Evolutionary conservation across 23 tunicate species (phyloP).

Genomic region (Diplosoma virens): DNA sequence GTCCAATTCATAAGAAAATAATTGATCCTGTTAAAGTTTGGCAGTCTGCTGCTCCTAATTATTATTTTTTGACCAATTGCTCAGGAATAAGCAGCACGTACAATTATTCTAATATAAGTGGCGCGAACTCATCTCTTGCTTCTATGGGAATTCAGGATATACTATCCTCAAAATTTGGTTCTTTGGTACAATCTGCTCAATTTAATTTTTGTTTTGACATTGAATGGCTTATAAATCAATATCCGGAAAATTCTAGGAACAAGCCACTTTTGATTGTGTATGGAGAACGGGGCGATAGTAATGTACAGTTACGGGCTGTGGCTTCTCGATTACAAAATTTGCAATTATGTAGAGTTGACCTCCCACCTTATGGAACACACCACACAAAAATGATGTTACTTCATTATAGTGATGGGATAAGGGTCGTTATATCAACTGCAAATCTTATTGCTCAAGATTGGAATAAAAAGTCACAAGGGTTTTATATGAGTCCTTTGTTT

Average conservation of each 20-base stretch:
- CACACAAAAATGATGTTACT: conserved; percentile 96
- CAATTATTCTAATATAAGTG: conserved; percentile 29
- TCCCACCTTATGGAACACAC: conserved; percentile 94
- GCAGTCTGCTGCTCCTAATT: conserved; percentile 43
- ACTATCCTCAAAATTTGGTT: conserved; percentile 52
- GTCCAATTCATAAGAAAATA: not conserved
- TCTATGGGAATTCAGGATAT: conserved; percentile 66
- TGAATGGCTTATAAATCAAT: conserved; percentile 73
- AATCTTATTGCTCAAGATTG: conserved; percentile 79
- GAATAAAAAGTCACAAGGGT: conserved; percentile 78
- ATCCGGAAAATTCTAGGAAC: conserved; percentile 27
- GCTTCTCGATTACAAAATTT: conserved; percentile 39
- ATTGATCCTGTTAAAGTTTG: conserved; percentile 39
- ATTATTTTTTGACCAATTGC: conserved; percentile 72
- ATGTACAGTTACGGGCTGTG: conserved; percentile 12
- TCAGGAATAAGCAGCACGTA: conserved; percentile 37
- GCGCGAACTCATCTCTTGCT: not conserved
- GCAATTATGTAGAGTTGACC: conserved; percentile 50
- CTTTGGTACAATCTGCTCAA: conserved; percentile 47
- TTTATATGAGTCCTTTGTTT: conserved; percentile 85
- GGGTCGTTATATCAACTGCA: conserved; percentile 75
- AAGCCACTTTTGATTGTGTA: conserved; percentile 73
- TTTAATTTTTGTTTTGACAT: conserved; percentile 88
- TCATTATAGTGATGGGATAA: conserved; percentile 44
- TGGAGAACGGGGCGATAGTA: conserved; percentile 50